Base-by-base conservation (phyloP, 2,113 vertebrate genomes). In the Phaethon lepturus region DNA sequence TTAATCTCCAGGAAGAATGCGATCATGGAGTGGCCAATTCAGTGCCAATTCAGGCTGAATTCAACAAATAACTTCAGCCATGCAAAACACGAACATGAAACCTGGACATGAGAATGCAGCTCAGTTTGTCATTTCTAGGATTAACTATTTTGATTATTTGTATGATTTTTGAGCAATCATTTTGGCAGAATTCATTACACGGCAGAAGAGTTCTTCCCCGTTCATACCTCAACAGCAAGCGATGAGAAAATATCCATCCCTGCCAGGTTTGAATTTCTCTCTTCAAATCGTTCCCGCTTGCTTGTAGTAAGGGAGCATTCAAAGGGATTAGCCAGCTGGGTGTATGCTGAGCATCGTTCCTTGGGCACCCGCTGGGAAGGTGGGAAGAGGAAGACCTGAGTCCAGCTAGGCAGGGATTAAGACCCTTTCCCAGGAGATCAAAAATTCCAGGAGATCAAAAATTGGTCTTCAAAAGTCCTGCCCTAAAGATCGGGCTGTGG, bases 341-440 rank as follows among this genome's bases (percentile, higher is more conserved):
- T 55, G 19, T 22, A 15, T 0, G 1, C 31, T 76, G 63, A 76
- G 40, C 38, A 53, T 42, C 82, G 2, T 8, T 49, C n/a, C 20
- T 52, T 2, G 2, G 63, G 29, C 19, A 38, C 11, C 14, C 0
- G 0, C 12, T 2, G 3, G 19, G 16, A 15, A 49, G 20, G 8
- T 45, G 35, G 69, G 50, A 81, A 26, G 17, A 50, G 14, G 42
- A 49, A 15, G 18, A 38, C 6, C 49, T 58, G 42, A 18, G 19
- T 16, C 31, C 62, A 63, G 6, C 23, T 63, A 31, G 13, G 33
- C 6, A 64, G 49, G 19, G 68, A 26, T 52, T 63, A 58, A 69
- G 17, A 8, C 5, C 7, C 38, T 75, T 69, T 47, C 14, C 12
- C 35, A 16, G 28, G 38, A 76, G 24, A 42, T 6, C 6, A 59